Evolutionary conservation across 2,113 vertebrate species (phyloP).

Genomic region (Amazona vittata): DNA sequence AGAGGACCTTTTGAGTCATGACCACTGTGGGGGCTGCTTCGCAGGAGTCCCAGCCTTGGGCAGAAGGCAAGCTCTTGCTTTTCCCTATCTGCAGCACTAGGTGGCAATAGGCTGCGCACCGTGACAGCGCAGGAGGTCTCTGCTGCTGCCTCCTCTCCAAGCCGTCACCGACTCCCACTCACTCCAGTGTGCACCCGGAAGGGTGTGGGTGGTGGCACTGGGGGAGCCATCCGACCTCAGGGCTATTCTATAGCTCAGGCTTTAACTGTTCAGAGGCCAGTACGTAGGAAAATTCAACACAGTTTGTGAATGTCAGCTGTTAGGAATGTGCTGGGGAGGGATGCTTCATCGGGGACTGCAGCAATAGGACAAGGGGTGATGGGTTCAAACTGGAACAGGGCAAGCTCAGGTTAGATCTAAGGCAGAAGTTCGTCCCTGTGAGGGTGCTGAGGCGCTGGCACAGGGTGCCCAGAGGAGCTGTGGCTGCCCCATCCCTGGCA

Average conservation of each 20-base stretch:
- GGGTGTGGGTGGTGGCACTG: constrained; percentile 24
- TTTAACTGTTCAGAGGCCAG: constrained; percentile 5
- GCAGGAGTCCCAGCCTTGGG: background rate
- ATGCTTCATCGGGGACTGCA: background rate
- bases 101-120: background rate
- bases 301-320: background rate
- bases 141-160: background rate
- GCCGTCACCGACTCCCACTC: background rate
- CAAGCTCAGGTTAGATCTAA: too few species aligned
- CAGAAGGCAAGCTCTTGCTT: background rate
- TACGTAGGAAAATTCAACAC: background rate
- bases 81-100: background rate
- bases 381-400: too few species aligned
- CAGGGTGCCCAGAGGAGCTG: too few species aligned
- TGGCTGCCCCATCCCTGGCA: too few species aligned
- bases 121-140: background rate
- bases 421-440: too few species aligned
- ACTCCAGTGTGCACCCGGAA: constrained; percentile 1
- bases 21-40: accelerated
- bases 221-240: background rate
- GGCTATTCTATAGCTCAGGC: background rate
- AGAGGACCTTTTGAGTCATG: background rate
- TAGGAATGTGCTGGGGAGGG: background rate
- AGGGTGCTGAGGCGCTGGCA: too few species aligned
- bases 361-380: too few species aligned